A percentile compares a stretch with the other conserved stretches of the same genome.
phyloP scores from a whole-genome alignment of 2,888 invertebrate species.

The Beris morrisii region DNA sequence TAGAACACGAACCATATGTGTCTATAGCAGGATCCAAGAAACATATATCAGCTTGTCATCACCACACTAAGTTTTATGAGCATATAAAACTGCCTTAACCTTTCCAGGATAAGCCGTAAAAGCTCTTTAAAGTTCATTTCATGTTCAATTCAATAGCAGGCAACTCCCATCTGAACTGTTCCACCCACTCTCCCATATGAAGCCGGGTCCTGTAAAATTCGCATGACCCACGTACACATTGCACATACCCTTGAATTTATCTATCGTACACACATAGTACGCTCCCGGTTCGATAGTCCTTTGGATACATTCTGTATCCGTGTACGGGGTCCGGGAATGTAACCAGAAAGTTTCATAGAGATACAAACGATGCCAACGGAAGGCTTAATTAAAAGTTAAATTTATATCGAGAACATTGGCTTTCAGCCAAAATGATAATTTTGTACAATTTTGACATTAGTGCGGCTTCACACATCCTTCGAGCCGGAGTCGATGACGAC shows the following conservation, averaged over 20 bases:
- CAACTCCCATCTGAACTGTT: conserved; percentile 26
- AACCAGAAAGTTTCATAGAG: conserved; percentile 23
- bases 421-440: conserved; percentile 33
- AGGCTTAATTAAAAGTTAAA: conserved; percentile 35
- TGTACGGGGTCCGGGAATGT: conserved; percentile 4
- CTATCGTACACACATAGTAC: not conserved
- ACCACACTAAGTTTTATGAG: conserved; percentile 32
- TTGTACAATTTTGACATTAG: conserved; percentile 31
- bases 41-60: conserved; percentile 33
- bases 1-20: conserved; percentile 19
- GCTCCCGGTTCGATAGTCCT: conserved; percentile 10
- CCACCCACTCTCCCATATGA: not conserved
- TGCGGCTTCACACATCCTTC: conserved; percentile 32
- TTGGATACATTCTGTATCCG: conserved; percentile 19
- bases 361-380: conserved; percentile 35
- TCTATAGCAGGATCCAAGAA: conserved; percentile 18
- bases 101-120: conserved; percentile 31
- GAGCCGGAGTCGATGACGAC: not conserved
- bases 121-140: conserved; percentile 33
- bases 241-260: conserved; percentile 2
- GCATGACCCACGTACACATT: too few species aligned
- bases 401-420: conserved; percentile 29
- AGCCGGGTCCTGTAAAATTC: too few species aligned
- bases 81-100: conserved; percentile 33
- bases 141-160: conserved; percentile 32